Percentiles rank a stretch among this genome's conserved stretches.
Conservation (phyloP, 2,113 vertebrate species). For the Zeus faber region DNA sequence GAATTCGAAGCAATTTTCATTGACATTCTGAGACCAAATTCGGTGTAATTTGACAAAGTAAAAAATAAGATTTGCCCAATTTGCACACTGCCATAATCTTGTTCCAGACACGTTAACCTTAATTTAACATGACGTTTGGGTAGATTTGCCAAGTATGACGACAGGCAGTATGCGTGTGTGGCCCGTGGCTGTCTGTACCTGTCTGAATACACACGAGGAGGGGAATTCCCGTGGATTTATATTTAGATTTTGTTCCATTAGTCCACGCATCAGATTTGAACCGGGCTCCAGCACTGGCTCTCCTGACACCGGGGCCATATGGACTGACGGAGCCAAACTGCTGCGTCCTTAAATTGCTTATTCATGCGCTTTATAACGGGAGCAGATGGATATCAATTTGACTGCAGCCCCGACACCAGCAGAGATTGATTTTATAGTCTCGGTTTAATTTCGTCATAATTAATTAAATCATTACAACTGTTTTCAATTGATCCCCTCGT, state of each 20-base stretch:
- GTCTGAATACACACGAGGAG: no score
- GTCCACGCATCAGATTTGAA: slow-evolving; percentile 49
- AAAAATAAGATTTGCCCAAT: no score
- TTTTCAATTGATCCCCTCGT: slow-evolving; percentile 98
- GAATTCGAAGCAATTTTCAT: no score
- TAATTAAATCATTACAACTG: slow-evolving; percentile 99
- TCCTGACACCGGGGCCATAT: slow-evolving; percentile 69
- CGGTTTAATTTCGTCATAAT: slow-evolving; percentile 99
- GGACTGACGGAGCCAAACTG: slow-evolving; percentile 59
- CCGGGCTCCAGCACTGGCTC: no score
- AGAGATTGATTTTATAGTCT: slow-evolving; percentile 99
- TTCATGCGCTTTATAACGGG: slow-evolving; percentile 93
- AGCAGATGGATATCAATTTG: slow-evolving; percentile 99
- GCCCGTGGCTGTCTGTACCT: no score
- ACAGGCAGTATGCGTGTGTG: no score
- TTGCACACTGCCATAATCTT: no score
- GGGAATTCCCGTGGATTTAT: background rate
- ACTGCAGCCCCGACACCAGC: slow-evolving; percentile 96
- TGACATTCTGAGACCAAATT: no score
- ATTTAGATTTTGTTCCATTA: slow-evolving; percentile 24
- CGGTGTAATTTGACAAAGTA: no score
- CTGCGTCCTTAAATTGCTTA: slow-evolving; percentile 93
- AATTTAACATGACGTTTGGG: no score
- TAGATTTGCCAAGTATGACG: no score
- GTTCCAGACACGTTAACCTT: no score